Conservation (phyloP, 2,888 invertebrate genomes). For the Chrysina gloriosa region DNA sequence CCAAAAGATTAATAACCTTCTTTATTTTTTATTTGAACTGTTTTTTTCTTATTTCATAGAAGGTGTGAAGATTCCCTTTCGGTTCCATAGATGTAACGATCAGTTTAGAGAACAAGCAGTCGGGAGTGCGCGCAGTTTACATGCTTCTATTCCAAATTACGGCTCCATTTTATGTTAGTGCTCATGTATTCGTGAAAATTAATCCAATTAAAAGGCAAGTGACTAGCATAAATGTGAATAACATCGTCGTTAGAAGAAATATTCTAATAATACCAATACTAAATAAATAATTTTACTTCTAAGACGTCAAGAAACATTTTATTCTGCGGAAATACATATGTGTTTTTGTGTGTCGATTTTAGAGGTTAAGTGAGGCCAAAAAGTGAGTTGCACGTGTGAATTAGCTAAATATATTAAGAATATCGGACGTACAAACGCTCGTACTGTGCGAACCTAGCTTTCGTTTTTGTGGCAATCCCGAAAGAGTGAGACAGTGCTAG, state of each 20-base stretch:
- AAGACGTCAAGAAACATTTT: constrained; percentile 1
- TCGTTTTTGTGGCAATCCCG: neutral
- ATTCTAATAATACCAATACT: constrained; percentile 1
- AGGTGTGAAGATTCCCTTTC: constrained; percentile 2
- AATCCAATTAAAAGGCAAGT: constrained; percentile 35
- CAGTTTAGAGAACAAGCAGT: neutral
- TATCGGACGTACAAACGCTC: neutral
- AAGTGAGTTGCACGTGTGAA: constrained; percentile 29
- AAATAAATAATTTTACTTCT: neutral
- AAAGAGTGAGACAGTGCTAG: constrained; percentile 26
- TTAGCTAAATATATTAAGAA: neutral
- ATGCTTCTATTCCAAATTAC: constrained; percentile 10
- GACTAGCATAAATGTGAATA: constrained; percentile 27
- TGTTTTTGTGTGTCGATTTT: constrained; percentile 33
- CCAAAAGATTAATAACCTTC: constrained; percentile 51
- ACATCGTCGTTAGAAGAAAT: constrained; percentile 22
- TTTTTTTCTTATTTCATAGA: constrained; percentile 32
- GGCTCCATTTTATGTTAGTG: constrained; percentile 32
- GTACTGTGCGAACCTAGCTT: neutral
- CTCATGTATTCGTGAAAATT: constrained; percentile 34
- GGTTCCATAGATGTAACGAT: neutral
- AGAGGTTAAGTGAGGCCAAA: constrained; percentile 30
- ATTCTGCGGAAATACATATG: constrained; percentile 17
- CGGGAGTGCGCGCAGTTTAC: constrained; percentile 24
- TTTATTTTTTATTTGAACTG: constrained; percentile 52